These are phyloP conservation scores for Oreonectes daqikongensis DNA, from an alignment of 2,797 vertebrate genomes.

Conservation along the genomic window DNA sequence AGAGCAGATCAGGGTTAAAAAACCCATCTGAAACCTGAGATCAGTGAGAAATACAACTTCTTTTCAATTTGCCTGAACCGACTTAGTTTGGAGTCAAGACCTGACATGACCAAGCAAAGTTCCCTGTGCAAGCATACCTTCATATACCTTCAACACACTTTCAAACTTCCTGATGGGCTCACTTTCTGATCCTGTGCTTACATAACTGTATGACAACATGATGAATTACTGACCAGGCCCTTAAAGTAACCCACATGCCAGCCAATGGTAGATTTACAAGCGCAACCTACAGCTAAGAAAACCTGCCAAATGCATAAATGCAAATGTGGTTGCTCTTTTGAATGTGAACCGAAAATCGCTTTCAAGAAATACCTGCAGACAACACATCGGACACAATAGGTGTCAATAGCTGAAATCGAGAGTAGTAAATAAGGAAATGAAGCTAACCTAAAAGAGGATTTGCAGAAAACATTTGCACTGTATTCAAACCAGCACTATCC, in stretches of 20 bases:
- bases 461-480: conserved; percentile 45
- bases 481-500: conserved; percentile 26
- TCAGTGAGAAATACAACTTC: conserved; percentile 10
- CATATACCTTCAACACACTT: not conserved
- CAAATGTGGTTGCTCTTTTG: too few relatives aligned
- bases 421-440: conserved; percentile 36
- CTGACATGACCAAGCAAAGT: conserved; percentile 30
- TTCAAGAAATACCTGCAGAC: not conserved
- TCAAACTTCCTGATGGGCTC: conserved; percentile 53
- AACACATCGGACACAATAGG: not conserved
- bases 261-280: conserved; percentile 9
- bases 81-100: conserved; percentile 24
- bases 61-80: not conserved
- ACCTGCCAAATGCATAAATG: too few relatives aligned
- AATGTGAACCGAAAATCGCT: not conserved
- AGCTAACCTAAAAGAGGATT: conserved; percentile 32
- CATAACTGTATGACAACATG: conserved; percentile 59
- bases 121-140: conserved; percentile 6
- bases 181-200: conserved; percentile 50
- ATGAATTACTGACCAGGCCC: conserved; percentile 61
- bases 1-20: not conserved
- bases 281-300: conserved; percentile 4
- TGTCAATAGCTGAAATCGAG: conserved; percentile 11
- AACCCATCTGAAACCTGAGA: conserved; percentile 11
- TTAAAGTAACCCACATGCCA: conserved; percentile 62